These are phyloP conservation scores for Platyrinchus mystaceus DNA, from an alignment of 2,797 vertebrate species.

Conservation along the genomic window DNA sequence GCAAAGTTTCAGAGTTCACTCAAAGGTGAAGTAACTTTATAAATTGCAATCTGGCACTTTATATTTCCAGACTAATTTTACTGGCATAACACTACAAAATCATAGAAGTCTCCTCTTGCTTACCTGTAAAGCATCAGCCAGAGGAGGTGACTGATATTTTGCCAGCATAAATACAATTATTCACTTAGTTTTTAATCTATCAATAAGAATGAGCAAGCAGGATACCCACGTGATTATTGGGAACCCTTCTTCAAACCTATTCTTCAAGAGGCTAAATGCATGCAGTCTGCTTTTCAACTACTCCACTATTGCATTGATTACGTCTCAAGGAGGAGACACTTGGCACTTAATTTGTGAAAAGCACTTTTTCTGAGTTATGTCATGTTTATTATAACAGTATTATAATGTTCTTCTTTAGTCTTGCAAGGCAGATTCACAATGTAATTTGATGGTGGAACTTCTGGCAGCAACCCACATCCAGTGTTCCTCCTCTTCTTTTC, in stretches of 20 bases:
- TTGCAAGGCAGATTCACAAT: neutral
- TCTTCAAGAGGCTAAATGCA: neutral
- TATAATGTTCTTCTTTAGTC: neutral
- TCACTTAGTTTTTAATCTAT: neutral
- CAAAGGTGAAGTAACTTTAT: neutral
- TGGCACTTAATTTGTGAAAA: constrained; percentile 40
- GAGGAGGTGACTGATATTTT: constrained; percentile 3
- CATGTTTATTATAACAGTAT: constrained; percentile 6
- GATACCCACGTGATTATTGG: neutral
- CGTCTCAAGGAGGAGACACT: constrained; percentile 14
- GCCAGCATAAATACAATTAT: neutral
- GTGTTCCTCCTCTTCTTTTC: neutral
- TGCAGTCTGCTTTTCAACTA: neutral
- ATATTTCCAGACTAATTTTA: neutral
- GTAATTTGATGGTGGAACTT: constrained; percentile 1
- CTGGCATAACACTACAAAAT: neutral
- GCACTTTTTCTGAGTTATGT: constrained; percentile 29
- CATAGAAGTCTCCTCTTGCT: neutral
- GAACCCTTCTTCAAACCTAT: neutral
- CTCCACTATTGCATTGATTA: constrained; percentile 3
- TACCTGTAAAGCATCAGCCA: neutral
- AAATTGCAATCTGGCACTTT: neutral
- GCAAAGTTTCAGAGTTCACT: constrained; percentile 9
- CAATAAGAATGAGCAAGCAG: neutral
- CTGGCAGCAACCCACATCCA: neutral